A percentile compares a stretch with the other conserved stretches of the same genome.
Evolutionary conservation across 2,888 invertebrate genomes (phyloP).

Genomic region (Lasioglossum oenotherae): DNA sequence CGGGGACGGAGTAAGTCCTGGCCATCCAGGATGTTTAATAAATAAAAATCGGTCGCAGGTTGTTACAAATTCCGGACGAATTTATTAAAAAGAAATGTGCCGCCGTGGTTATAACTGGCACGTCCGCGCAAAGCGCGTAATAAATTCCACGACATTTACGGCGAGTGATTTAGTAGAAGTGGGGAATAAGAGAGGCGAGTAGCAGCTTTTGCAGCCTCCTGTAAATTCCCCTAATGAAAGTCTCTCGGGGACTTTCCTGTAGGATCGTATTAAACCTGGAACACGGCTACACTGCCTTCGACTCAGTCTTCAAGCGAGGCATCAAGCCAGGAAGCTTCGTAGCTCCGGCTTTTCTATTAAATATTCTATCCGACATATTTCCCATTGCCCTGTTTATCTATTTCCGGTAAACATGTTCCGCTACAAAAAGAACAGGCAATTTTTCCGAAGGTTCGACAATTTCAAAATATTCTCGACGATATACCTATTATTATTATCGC

Average conservation of each 20-base stretch:
- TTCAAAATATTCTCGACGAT: neutral
- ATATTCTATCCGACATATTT: slow-evolving; percentile 39
- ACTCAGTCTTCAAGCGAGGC: slow-evolving; percentile 54
- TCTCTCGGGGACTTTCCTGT: slow-evolving; percentile 79
- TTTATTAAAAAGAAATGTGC: neutral
- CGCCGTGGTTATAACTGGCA: slow-evolving; percentile 39
- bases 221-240: slow-evolving; percentile 83
- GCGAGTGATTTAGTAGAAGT: slow-evolving; percentile 77
- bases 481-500: too few relatives aligned
- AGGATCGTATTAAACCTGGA: slow-evolving; percentile 82
- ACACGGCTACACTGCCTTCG: slow-evolving; percentile 77
- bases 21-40: neutral
- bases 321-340: slow-evolving; percentile 42
- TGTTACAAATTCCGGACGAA: neutral
- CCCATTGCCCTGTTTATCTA: neutral
- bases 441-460: neutral
- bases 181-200: slow-evolving; percentile 60
- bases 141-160: slow-evolving; percentile 80
- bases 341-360: slow-evolving; percentile 44
- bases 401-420: neutral
- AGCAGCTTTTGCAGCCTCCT: slow-evolving; percentile 76
- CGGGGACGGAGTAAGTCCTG: neutral
- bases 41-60: neutral
- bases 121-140: slow-evolving; percentile 74
- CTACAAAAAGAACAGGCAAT: neutral